Conservation (phyloP, 2,888 invertebrate species). For the Nebria salina region DNA sequence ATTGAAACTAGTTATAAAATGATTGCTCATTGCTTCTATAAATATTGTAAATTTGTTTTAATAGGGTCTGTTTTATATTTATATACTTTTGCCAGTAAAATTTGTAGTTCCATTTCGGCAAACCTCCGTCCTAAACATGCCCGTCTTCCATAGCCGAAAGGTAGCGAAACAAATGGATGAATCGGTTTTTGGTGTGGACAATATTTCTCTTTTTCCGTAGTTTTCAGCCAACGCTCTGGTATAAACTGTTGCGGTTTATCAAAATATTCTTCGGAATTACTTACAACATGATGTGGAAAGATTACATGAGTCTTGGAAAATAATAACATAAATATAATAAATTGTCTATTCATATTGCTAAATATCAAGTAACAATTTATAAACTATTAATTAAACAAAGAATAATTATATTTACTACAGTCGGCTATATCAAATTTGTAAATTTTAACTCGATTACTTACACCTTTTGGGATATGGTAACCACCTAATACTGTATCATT, state of each 20-base stretch:
- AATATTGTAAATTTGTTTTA: neutral
- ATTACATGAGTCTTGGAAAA: slow-evolving; percentile 78
- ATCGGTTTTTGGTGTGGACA: slow-evolving; percentile 66
- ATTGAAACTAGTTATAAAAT: neutral
- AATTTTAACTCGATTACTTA: slow-evolving; percentile 58
- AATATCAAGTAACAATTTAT: neutral
- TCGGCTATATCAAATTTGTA: no score
- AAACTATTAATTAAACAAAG: no score
- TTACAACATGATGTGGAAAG: slow-evolving; percentile 81
- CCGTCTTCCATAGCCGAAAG: slow-evolving; percentile 80
- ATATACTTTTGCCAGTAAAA: slow-evolving; percentile 75
- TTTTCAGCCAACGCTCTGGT: slow-evolving; percentile 83
- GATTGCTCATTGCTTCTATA: no score
- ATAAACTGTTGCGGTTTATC: slow-evolving; percentile 74
- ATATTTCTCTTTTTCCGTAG: slow-evolving; percentile 52
- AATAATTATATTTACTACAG: no score
- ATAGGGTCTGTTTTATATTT: neutral
- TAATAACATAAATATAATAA: slow-evolving; percentile 24
- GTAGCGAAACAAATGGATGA: slow-evolving; percentile 79
- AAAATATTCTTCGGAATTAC: slow-evolving; percentile 77
- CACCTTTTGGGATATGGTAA: slow-evolving; percentile 83
- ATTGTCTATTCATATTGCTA: neutral
- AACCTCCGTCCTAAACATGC: slow-evolving; percentile 83
- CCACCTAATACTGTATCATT: slow-evolving; percentile 79
- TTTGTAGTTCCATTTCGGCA: slow-evolving; percentile 82